Base-by-base conservation (phyloP, 2,797 vertebrate species). In the Caiman crocodilus region DNA sequence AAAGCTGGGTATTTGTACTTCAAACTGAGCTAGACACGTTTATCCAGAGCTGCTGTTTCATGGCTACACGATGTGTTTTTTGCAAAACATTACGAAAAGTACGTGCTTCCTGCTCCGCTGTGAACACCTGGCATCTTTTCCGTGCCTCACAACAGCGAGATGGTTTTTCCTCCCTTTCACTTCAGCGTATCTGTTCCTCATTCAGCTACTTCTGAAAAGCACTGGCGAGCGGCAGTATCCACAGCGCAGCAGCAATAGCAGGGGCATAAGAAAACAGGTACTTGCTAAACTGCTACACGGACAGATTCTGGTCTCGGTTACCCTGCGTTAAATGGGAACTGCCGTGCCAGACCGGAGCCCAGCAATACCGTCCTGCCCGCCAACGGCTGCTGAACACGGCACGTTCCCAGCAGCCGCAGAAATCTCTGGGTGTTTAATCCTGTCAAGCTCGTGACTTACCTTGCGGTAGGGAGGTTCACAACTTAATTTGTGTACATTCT, bases 1-100 rank as follows among this genome's bases (percentile, higher is more conserved):
- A 87, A 94, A 96, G 77, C 94, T 85, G 77, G 42, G 84, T 63
- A 87, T 92, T 84, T 84, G 58, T 75, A 83, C 89, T 61, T 76
- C 78, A 30, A 7, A 55, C 80, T 17, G 32, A 92, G 35, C 67
- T 69, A 94, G 82, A 11, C 26, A 14, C 7, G 28, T 57, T 63
- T 58, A 84, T 63, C 26, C 28, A 80, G 67, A 26, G 60, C 67
- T 25, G 20, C 67, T 71, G 11, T 20, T 59, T 59, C 35, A 23
- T 13, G 1, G 76, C 91, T 84, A 84, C 76, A 79, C 60, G 85
- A 69, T 6, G 69, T 0, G 17, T 21, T 78, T 35, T 35, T 90
- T 60, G 79, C 83, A 89, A 80, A 89, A 63, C 30, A 11, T 1
- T 80, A 81, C 74, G 57, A 90, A 97, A 93, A 23, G 64, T 74